Evolutionary conservation across 2,113 vertebrate species (phyloP), one percentile per base, ranked within the genome.

Genomic region (Piprites chloris): DNA sequence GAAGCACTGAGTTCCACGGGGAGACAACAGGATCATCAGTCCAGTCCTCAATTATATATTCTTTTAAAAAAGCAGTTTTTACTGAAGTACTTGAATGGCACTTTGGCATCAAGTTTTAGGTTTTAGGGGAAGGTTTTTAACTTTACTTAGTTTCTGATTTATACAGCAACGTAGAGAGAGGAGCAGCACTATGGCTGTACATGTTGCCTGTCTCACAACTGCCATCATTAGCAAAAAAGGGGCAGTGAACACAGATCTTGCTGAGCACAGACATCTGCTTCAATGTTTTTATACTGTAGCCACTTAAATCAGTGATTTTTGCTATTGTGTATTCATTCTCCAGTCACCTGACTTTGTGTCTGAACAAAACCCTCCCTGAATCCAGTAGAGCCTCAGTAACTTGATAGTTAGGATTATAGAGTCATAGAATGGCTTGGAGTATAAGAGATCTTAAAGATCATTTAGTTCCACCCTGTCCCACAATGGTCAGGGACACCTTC

Each of bases 161-260:
- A 2, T 47, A 35, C 8, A 47, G 7, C n/a, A 44, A 14, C 6
- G 6, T 0, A 9, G 12, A 78, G 61, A 37, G 20, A 32, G 30
- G 49, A 75, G 26, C 37, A 63, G 33, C 0, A 0, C n/a, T 58
- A 3, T 50, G 5, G 33, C 47, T 69, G 17, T 62, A 8, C 1
- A 1, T 12, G 5, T 42, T 75, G 39, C 39, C 32, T 35, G 6
- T 56, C 55, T 32, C 27, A 12, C 46, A 65, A 14, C 32, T 65
- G 26, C 37, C 8, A 39, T 23, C 33, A 2, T 46, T 26, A 68
- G 47, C 21, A n/a, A 75, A 81, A 35, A 55, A 39, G 33, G 3
- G 1, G 7, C 47, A 63, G 49, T 50, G 62, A 49, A 74, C 26
- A 17, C 18, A 9, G 55, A 2, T 53, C 28, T 20, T 3, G 0